Evolutionary conservation across 2,888 invertebrate genomes (phyloP).

Genomic region (Ennomos fuscantarius): DNA sequence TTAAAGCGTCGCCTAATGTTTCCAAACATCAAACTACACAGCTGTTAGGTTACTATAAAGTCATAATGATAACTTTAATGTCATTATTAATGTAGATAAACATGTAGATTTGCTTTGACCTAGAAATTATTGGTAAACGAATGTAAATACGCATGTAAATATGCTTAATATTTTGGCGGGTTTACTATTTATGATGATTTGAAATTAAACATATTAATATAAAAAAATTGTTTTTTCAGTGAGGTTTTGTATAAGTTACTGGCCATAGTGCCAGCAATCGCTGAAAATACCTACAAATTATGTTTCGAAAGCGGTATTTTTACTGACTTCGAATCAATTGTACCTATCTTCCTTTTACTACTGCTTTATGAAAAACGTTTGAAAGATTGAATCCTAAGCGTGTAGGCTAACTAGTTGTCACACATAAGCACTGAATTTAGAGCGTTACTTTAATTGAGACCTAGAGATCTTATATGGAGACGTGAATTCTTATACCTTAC

Average conservation of each 20-base stretch:
- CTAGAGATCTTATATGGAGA: no score
- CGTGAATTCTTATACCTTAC: no score
- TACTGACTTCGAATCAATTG: no score
- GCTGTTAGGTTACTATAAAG: slow-evolving; percentile 37
- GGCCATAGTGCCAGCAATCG: not conserved
- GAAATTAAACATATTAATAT: slow-evolving; percentile 13
- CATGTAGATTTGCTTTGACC: slow-evolving; percentile 42
- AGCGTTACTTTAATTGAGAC: no score
- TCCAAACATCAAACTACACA: slow-evolving; percentile 8
- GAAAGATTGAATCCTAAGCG: no score
- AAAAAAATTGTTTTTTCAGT: slow-evolving; percentile 14
- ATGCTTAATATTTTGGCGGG: slow-evolving; percentile 22
- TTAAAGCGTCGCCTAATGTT: not conserved
- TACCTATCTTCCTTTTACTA: no score
- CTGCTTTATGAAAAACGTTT: no score
- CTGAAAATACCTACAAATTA: no score
- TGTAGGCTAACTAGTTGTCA: no score
- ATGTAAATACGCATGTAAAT: slow-evolving; percentile 31
- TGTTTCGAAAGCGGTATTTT: no score
- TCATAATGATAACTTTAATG: slow-evolving; percentile 49
- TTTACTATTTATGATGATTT: slow-evolving; percentile 18
- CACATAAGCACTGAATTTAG: no score
- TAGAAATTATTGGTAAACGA: slow-evolving; percentile 36
- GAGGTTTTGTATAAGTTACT: slow-evolving; percentile 15
- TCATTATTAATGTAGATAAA: slow-evolving; percentile 46